Percentiles rank a stretch among this genome's conserved stretches.
These are phyloP conservation scores for Drosophila melanogaster DNA, from an alignment of 1,140 invertebrate species.

Conservation along the genomic window DNA sequence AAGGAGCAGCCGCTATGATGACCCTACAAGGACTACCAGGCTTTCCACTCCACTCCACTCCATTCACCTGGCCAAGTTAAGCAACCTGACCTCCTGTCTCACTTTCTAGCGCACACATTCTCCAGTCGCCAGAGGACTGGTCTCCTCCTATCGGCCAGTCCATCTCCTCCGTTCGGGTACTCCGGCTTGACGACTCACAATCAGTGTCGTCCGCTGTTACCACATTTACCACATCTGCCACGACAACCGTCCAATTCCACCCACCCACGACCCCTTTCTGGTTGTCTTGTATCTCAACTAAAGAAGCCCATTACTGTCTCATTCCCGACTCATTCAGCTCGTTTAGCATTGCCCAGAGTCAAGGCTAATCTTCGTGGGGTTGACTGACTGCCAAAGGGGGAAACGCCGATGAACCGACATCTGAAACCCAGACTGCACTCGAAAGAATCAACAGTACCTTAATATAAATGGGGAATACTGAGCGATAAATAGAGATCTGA, in stretches of 20 bases:
- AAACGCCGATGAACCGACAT: constrained; percentile 37
- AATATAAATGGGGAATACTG: neutral
- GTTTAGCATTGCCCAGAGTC: constrained; percentile 66
- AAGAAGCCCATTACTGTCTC: constrained; percentile 77
- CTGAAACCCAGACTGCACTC: constrained; percentile 16
- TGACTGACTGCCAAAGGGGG: constrained; percentile 59
- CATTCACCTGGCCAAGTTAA: constrained; percentile 36
- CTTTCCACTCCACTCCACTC: constrained; percentile 30
- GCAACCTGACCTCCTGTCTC: constrained; percentile 46
- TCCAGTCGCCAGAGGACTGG: constrained; percentile 8
- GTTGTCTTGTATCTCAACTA: constrained; percentile 57
- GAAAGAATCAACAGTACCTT: neutral
- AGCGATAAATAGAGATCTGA: no score
- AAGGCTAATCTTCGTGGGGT: constrained; percentile 71
- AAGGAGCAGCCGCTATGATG: constrained; percentile 21
- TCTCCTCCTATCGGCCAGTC: constrained; percentile 39
- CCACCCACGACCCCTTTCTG: constrained; percentile 48
- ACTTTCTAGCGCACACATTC: constrained; percentile 41
- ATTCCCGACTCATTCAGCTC: constrained; percentile 75
- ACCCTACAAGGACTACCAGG: constrained; percentile 37
- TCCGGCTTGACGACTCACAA: constrained; percentile 43
- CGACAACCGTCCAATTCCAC: constrained; percentile 30
- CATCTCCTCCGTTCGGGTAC: constrained; percentile 18
- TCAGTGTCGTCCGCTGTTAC: constrained; percentile 64
- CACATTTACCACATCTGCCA: constrained; percentile 47